These are phyloP conservation scores for Brachynemurus nebulosus DNA, from an alignment of 2,888 invertebrate species.

Conservation along the genomic window DNA sequence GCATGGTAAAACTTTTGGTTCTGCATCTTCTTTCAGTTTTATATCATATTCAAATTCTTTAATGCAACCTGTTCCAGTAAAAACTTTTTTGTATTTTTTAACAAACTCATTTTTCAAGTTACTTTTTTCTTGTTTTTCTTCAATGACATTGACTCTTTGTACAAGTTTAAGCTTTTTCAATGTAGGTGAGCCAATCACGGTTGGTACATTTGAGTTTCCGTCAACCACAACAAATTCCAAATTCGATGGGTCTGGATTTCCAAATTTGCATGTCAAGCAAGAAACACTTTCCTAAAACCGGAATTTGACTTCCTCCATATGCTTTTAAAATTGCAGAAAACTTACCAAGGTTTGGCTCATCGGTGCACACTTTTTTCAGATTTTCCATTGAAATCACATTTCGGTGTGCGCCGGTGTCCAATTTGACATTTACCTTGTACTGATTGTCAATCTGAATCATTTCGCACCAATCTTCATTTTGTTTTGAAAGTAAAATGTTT, in stretches of 20 bases:
- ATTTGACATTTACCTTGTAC: neutral
- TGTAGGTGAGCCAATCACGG: no score
- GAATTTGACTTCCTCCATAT: neutral
- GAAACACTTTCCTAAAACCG: neutral
- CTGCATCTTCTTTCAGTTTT: conserved; percentile 10
- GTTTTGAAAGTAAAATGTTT: no score
- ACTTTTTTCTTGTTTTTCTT: neutral
- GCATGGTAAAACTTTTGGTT: conserved; percentile 9
- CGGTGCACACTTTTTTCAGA: no score
- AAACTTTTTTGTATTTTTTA: conserved; percentile 10
- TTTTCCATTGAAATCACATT: no score
- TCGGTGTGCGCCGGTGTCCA: neutral
- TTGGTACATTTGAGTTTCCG: no score
- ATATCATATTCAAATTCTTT: conserved; percentile 10
- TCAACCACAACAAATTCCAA: no score
- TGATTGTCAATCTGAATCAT: no score
- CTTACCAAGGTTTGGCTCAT: no score
- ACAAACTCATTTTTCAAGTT: no score
- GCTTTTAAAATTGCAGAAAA: neutral
- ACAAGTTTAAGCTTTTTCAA: neutral
- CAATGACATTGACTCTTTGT: neutral
- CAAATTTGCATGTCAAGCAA: neutral
- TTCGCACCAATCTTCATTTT: no score
- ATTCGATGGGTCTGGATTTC: neutral
- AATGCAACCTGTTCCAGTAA: conserved; percentile 13